Percentiles rank a stretch among this genome's conserved stretches.
Evolutionary conservation across 1,140 invertebrate species (phyloP).

Genomic region (Zaprionus taronus): DNA sequence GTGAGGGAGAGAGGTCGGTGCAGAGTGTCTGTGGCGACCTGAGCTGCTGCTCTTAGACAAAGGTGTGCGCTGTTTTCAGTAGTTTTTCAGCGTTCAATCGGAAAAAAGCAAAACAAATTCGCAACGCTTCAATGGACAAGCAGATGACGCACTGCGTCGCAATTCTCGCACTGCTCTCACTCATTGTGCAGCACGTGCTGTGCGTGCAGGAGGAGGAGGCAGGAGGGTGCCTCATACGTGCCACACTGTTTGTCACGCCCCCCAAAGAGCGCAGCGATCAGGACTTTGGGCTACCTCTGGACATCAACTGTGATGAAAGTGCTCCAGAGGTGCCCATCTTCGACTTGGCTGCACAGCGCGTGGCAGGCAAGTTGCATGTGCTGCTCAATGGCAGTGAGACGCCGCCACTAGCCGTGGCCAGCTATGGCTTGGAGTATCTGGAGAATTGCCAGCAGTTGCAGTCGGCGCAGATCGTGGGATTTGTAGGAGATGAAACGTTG

Average conservation of each 20-base stretch:
- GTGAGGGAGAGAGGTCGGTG: neutral
- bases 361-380: slow-evolving; percentile 63
- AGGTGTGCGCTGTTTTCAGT: slow-evolving; percentile 17
- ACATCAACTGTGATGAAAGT: slow-evolving; percentile 54
- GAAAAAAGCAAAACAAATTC: slow-evolving; percentile 14
- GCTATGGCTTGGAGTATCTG: slow-evolving; percentile 73
- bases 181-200: slow-evolving; percentile 40
- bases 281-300: slow-evolving; percentile 62
- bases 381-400: slow-evolving; percentile 67
- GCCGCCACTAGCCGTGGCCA: slow-evolving; percentile 48
- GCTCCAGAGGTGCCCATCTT: slow-evolving; percentile 9
- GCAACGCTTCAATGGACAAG: slow-evolving; percentile 57
- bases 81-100: slow-evolving; percentile 1
- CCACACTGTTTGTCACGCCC: slow-evolving; percentile 55
- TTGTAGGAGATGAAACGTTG: slow-evolving; percentile 53
- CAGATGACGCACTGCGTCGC: slow-evolving; percentile 67
- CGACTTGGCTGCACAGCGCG: slow-evolving; percentile 55
- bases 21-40: neutral
- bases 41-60: slow-evolving; percentile 8
- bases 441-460: slow-evolving; percentile 62
- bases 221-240: slow-evolving; percentile 55
- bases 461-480: slow-evolving; percentile 50
- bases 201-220: slow-evolving; percentile 29
- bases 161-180: slow-evolving; percentile 9
- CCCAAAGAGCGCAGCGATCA: slow-evolving; percentile 19